A percentile compares a stretch with the other conserved stretches of the same genome.
These are phyloP conservation scores for Sylvia borin DNA, from an alignment of 2,797 vertebrate genomes.

Conservation along the genomic window DNA sequence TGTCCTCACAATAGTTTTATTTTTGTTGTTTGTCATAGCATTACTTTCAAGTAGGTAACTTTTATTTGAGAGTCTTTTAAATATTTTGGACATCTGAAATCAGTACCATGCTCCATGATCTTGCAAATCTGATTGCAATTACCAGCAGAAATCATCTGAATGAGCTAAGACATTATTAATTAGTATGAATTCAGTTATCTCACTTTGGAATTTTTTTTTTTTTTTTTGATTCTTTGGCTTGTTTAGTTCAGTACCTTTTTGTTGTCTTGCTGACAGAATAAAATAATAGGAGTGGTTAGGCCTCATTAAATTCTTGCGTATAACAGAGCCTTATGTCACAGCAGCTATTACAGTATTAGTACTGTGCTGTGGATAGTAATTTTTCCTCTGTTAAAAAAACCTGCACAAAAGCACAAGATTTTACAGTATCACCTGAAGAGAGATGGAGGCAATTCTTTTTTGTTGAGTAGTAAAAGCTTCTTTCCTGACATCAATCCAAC, in stretches of 20 bases:
- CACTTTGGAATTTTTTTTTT: background rate
- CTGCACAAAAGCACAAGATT: background rate
- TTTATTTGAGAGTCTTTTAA: background rate
- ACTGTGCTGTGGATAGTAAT: background rate
- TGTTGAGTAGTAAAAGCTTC: background rate
- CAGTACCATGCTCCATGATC: background rate
- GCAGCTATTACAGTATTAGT: background rate
- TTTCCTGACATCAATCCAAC: background rate
- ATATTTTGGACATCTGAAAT: background rate
- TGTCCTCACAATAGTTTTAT: background rate
- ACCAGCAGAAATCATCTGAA: background rate
- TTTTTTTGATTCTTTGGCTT: background rate
- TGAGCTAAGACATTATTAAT: background rate
- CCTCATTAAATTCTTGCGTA: background rate
- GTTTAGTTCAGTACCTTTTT: background rate
- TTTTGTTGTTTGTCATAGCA: background rate
- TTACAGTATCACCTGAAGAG: background rate
- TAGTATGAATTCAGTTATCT: background rate
- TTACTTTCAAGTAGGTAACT: background rate
- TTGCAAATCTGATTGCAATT: background rate
- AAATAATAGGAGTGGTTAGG: background rate
- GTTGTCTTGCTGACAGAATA: background rate
- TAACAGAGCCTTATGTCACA: background rate
- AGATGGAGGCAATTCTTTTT: background rate
- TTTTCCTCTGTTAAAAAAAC: background rate